A percentile compares a stretch with the other conserved stretches of the same genome.
These are phyloP conservation scores for Anguilla anguilla DNA, from an alignment of 2,797 vertebrate species.

Conservation along the genomic window DNA sequence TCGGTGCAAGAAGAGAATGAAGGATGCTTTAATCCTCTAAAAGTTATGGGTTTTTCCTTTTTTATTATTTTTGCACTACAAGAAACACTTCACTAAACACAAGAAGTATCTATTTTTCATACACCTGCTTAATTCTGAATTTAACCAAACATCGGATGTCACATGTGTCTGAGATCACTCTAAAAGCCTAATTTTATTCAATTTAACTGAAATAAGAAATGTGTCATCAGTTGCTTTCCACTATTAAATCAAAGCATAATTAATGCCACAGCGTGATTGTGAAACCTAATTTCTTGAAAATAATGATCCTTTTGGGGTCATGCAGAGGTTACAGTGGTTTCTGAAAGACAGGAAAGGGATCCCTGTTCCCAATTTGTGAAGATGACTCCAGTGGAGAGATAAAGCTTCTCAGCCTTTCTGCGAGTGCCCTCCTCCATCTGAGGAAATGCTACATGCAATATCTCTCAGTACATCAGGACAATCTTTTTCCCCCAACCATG, in stretches of 20 bases:
- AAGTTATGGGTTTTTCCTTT: neutral
- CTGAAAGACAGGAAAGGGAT: neutral
- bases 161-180: neutral
- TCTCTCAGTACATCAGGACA: neutral
- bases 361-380: neutral
- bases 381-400: neutral
- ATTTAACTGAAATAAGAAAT: neutral
- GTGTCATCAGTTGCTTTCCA: neutral
- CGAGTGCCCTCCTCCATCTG: neutral
- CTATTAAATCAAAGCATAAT: neutral
- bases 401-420: neutral
- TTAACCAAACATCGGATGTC: neutral
- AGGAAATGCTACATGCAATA: constrained; percentile 1
- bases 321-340: neutral
- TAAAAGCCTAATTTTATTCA: neutral
- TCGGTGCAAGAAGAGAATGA: neutral
- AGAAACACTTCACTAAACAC: no score
- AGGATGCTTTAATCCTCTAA: neutral
- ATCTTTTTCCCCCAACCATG: neutral
- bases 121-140: no score
- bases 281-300: neutral
- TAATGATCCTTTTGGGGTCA: neutral
- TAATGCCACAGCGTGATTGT: neutral
- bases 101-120: no score
- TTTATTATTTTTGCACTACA: neutral